phyloP scores from a whole-genome alignment of 2,888 invertebrate species.

The Silvanus unidentatus region DNA sequence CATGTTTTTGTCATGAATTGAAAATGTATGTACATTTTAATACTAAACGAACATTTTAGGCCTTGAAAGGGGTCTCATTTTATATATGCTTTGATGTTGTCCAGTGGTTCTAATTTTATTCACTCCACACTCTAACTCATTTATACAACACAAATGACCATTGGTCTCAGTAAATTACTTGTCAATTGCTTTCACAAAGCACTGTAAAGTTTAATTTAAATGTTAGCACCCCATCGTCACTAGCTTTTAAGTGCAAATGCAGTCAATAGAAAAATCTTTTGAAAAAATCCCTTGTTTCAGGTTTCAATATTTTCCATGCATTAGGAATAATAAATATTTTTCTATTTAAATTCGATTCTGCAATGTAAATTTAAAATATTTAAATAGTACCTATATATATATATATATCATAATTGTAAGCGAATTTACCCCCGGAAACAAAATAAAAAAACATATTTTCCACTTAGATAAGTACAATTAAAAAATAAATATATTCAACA shows the following conservation, averaged over 20 bases:
- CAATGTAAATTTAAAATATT: too few species aligned
- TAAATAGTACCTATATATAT: too few species aligned
- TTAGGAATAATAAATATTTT: too few species aligned
- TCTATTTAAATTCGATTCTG: too few species aligned
- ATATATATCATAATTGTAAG: constrained; percentile 8
- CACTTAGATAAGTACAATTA: constrained; percentile 36
- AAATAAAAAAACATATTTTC: constrained; percentile 25
- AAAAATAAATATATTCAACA: constrained; percentile 33
- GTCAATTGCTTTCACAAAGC: constrained; percentile 42
- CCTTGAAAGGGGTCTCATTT: constrained; percentile 27
- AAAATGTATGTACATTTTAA: constrained; percentile 19
- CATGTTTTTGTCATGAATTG: constrained; percentile 7
- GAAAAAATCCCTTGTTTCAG: too few species aligned
- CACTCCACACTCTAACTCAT: constrained; percentile 39
- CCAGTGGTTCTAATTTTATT: constrained; percentile 42
- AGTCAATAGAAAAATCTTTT: neutral
- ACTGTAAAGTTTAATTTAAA: constrained; percentile 39
- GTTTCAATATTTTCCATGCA: too few species aligned
- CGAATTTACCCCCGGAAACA: constrained; percentile 19
- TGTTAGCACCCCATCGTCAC: constrained; percentile 29
- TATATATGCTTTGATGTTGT: constrained; percentile 37
- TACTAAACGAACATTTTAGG: constrained; percentile 14
- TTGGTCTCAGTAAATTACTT: constrained; percentile 43
- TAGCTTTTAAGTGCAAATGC: constrained; percentile 30
- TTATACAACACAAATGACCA: constrained; percentile 43